Conservation (phyloP, 2,797 vertebrate species). For the Catharus ustulatus region DNA sequence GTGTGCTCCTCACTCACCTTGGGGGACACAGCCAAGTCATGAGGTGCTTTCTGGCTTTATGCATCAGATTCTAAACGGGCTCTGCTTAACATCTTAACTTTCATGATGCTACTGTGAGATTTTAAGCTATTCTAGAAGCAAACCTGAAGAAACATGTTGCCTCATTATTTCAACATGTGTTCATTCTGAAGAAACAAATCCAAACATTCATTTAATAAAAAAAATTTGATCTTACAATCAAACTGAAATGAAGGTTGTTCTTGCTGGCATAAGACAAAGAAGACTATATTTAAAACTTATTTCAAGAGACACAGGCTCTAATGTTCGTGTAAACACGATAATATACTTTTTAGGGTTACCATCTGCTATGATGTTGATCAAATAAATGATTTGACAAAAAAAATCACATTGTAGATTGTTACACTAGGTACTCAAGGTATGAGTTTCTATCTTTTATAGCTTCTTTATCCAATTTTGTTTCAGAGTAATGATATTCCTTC, state of each 20-base stretch:
- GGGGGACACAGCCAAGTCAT: rapidly evolving
- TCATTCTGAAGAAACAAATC: background rate
- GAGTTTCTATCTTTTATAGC: slow-evolving; percentile 77
- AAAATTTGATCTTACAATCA: slow-evolving; percentile 18
- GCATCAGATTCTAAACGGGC: background rate
- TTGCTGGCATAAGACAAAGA: slow-evolving; percentile 30
- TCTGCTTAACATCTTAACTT: background rate
- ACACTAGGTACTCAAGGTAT: slow-evolving; percentile 79
- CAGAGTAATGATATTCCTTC: slow-evolving; percentile 79
- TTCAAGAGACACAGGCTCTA: slow-evolving; percentile 52
- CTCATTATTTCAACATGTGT: background rate
- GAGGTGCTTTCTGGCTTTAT: background rate
- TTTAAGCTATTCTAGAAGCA: background rate
- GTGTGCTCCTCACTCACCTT: background rate
- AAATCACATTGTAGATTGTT: slow-evolving; percentile 81
- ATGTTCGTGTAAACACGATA: slow-evolving; percentile 64
- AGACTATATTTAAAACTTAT: slow-evolving; percentile 48
- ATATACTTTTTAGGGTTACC: slow-evolving; percentile 79
- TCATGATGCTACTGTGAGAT: background rate
- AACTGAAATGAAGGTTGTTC: slow-evolving; percentile 45
- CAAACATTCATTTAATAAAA: slow-evolving; percentile 32
- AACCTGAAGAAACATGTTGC: background rate
- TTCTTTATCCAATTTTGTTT: slow-evolving; percentile 83
- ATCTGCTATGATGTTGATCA: slow-evolving; percentile 86
- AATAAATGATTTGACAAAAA: slow-evolving; percentile 81